Conservation (phyloP, 2,113 vertebrate genomes). For the Anguilla japonica region DNA sequence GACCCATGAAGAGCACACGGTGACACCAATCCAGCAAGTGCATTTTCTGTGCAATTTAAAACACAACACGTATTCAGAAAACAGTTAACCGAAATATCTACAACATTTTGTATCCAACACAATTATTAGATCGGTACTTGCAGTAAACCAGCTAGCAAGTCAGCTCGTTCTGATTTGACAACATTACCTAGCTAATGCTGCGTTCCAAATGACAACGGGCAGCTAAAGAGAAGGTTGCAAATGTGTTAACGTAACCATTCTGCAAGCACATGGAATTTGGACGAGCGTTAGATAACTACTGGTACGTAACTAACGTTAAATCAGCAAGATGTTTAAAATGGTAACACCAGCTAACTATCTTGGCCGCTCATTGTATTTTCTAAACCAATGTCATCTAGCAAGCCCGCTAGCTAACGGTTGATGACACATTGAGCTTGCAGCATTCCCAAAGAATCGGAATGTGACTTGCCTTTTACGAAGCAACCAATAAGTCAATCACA, state of each 20-base stretch:
- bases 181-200: too few species aligned
- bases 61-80: neutral
- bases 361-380: too few species aligned
- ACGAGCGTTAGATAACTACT: neutral
- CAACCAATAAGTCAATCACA: constrained; percentile 55
- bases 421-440: constrained; percentile 8
- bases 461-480: constrained; percentile 61
- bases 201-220: too few species aligned
- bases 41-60: neutral
- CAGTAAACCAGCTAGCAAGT: too few species aligned
- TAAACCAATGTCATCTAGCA: too few species aligned
- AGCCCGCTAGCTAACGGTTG: neutral
- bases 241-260: neutral
- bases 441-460: constrained; percentile 20
- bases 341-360: too few species aligned
- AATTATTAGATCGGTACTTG: too few species aligned
- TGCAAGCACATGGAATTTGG: neutral
- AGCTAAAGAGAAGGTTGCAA: too few species aligned
- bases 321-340: too few species aligned
- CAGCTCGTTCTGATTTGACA: too few species aligned
- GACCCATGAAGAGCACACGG: constrained; percentile 31
- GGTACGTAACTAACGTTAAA: neutral
- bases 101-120: neutral
- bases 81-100: neutral
- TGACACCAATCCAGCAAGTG: neutral